Conservation (phyloP, 2,888 invertebrate genomes). For the Lasioglossum lativentre region DNA sequence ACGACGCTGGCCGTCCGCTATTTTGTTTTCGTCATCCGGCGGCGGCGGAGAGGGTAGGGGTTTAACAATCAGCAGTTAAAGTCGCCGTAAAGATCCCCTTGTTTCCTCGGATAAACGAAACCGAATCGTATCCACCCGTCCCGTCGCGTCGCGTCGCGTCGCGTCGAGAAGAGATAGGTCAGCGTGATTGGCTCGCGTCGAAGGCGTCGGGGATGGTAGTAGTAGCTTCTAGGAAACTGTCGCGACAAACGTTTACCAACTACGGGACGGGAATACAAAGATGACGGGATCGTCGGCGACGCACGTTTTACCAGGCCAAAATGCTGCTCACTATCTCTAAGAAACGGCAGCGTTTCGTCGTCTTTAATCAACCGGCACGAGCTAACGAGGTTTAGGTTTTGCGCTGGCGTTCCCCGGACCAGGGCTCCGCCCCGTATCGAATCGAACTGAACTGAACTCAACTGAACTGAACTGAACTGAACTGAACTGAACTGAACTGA, state of each 20-base stretch:
- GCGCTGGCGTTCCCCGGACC: conserved; percentile 26
- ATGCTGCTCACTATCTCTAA: background rate
- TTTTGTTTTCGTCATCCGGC: background rate
- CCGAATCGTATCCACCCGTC: background rate
- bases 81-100: conserved; percentile 17
- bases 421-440: conserved; percentile 41
- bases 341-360: conserved; percentile 42
- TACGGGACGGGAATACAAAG: conserved; percentile 51
- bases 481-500: too few species aligned
- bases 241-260: conserved; percentile 24
- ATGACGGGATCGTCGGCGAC: background rate
- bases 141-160: background rate
- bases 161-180: conserved; percentile 23
- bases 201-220: conserved; percentile 13
- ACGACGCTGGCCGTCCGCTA: background rate
- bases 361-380: conserved; percentile 61
- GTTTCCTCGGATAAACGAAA: background rate
- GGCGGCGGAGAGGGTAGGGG: background rate
- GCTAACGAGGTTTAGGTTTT: conserved; percentile 50
- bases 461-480: too few species aligned
- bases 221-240: conserved; percentile 18
- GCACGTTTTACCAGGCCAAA: conserved; percentile 12
- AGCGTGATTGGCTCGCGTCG: conserved; percentile 48
- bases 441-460: background rate
- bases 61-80: conserved; percentile 26